These are phyloP conservation scores for Diploptera punctata DNA, from an alignment of 2,888 invertebrate species.

Conservation along the genomic window DNA sequence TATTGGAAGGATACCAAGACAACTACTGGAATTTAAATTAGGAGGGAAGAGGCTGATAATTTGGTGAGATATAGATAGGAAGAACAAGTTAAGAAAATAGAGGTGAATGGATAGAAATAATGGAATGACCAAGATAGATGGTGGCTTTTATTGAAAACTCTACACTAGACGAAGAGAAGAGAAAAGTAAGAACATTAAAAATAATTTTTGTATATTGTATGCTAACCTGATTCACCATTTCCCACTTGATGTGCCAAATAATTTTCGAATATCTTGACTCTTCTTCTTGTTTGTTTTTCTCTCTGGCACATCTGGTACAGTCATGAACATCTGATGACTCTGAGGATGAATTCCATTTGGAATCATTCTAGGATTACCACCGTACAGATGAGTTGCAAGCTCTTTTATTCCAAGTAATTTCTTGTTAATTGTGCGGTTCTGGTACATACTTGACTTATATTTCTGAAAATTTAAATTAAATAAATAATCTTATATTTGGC, in stretches of 20 bases:
- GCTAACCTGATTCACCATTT: background rate
- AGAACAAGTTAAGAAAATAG: no score
- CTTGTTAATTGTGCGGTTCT: constrained; percentile 5
- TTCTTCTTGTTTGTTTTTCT: background rate
- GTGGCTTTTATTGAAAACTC: no score
- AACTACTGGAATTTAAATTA: no score
- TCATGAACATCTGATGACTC: constrained; percentile 20
- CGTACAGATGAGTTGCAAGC: background rate
- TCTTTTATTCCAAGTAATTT: background rate
- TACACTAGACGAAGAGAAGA: background rate
- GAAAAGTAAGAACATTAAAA: background rate
- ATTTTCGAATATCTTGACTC: background rate
- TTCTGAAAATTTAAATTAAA: no score
- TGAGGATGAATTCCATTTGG: constrained; percentile 1
- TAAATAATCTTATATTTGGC: no score
- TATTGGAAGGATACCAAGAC: no score
- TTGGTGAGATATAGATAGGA: no score
- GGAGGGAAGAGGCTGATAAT: no score
- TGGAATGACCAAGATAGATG: no score
- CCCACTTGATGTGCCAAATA: background rate
- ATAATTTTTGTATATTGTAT: no score
- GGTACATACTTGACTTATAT: constrained; percentile 21
- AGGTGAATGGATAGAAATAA: no score
- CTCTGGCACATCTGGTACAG: background rate
- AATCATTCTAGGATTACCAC: constrained; percentile 1